Conservation (phyloP, 2,797 vertebrate species). For the Masticophis lateralis region DNA sequence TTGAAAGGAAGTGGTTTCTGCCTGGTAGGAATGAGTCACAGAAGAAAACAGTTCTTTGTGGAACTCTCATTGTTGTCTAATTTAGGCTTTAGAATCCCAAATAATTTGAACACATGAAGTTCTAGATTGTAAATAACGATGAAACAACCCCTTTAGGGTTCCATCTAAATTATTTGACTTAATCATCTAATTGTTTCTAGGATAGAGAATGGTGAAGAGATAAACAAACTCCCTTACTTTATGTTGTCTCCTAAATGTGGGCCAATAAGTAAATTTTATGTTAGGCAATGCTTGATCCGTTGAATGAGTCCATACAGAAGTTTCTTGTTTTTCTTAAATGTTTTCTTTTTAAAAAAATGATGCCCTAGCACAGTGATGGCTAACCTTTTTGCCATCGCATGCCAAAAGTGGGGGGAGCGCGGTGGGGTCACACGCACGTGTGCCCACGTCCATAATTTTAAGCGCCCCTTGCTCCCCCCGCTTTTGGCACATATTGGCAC, state of each 20-base stretch:
- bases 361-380: not conserved
- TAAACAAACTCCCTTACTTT: not conserved
- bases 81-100: constrained; percentile 64
- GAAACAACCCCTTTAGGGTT: not conserved
- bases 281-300: not conserved
- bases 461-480: too few species aligned
- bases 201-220: not conserved
- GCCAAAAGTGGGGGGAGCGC: too few species aligned
- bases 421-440: too few species aligned
- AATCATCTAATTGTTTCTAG: not conserved
- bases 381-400: too few species aligned
- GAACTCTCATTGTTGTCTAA: constrained; percentile 63
- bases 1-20: constrained; percentile 66
- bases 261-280: not conserved
- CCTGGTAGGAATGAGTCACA: constrained; percentile 67
- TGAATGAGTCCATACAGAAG: not conserved
- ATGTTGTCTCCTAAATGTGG: not conserved
- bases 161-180: not conserved
- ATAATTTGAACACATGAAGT: constrained; percentile 44
- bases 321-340: not conserved
- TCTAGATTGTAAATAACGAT: constrained; percentile 37
- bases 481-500: too few species aligned
- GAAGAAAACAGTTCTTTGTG: constrained; percentile 62
- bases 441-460: too few species aligned
- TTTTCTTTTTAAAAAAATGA: not conserved